A percentile compares a stretch with the other conserved stretches of the same genome.
phyloP scores from a whole-genome alignment of 2,797 vertebrate genomes.

The Syngnathus rostellatus region DNA sequence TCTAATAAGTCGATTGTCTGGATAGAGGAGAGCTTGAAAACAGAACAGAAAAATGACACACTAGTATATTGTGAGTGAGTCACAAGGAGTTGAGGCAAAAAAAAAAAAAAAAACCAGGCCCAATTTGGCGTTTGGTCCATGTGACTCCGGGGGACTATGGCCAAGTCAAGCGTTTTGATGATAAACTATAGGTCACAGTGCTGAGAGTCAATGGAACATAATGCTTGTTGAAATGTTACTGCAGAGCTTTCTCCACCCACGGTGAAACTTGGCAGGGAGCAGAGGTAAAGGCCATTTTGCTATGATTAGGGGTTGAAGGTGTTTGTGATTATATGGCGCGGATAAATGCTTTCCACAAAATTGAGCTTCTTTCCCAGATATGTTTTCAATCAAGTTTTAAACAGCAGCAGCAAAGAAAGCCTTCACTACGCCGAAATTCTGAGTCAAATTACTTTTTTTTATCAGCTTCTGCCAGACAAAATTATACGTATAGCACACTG shows the following conservation, averaged over 20 bases:
- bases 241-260: conserved; percentile 48
- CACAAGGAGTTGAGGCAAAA: conserved; percentile 14
- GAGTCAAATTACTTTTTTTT: conserved; percentile 55
- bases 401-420: conserved; percentile 62
- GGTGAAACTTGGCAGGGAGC: conserved; percentile 53
- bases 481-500: conserved; percentile 72
- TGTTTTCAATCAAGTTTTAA: conserved; percentile 62
- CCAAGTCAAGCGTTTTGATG: conserved; percentile 57
- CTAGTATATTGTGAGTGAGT: conserved; percentile 26
- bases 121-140: conserved; percentile 35
- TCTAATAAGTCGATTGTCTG: conserved; percentile 42
- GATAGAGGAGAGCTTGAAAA: conserved; percentile 27
- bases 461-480: conserved; percentile 62
- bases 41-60: no score
- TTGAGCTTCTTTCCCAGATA: conserved; percentile 46
- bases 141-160: conserved; percentile 46
- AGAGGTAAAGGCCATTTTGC: conserved; percentile 62
- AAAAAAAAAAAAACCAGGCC: conserved; percentile 44
- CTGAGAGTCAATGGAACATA: conserved; percentile 58
- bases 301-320: conserved; percentile 61
- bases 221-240: conserved; percentile 61
- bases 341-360: conserved; percentile 57
- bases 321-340: conserved; percentile 39
- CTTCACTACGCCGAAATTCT: conserved; percentile 61
- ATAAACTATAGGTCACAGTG: conserved; percentile 65